These are phyloP conservation scores for Hippocampus comes DNA, from an alignment of 2,113 vertebrate genomes.

Conservation along the genomic window DNA sequence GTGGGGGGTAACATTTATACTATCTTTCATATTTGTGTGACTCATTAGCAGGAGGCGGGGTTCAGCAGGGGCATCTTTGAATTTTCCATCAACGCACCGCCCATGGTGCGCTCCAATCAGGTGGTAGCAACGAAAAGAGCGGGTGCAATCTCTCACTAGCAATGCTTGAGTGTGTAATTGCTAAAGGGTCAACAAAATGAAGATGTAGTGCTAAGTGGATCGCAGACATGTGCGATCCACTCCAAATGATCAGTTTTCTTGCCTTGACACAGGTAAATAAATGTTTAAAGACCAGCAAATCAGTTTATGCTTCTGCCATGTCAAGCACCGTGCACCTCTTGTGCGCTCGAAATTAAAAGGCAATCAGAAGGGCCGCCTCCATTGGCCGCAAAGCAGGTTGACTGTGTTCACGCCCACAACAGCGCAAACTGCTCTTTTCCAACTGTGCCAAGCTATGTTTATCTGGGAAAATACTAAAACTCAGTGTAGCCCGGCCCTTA, in stretches of 20 bases:
- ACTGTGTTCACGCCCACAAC: too few relatives aligned
- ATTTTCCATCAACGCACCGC: slow-evolving; percentile 3
- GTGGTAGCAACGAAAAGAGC: not conserved
- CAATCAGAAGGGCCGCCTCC: too few relatives aligned
- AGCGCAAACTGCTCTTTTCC: too few relatives aligned
- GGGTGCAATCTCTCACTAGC: not conserved
- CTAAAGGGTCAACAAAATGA: not conserved
- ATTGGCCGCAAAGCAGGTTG: too few relatives aligned
- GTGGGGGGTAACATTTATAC: slow-evolving; percentile 20
- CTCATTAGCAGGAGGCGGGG: slow-evolving; percentile 21
- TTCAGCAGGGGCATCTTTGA: not conserved
- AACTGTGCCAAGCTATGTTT: too few relatives aligned
- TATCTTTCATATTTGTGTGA: slow-evolving; percentile 25
- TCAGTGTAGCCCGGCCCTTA: too few relatives aligned
- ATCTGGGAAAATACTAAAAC: too few relatives aligned
- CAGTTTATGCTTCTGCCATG: too few relatives aligned
- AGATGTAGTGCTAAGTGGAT: not conserved
- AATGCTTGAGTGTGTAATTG: not conserved
- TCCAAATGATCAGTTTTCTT: not conserved
- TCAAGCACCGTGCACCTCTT: too few relatives aligned
- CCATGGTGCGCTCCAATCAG: not conserved
- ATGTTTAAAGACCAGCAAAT: too few relatives aligned
- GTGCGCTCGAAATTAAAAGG: too few relatives aligned
- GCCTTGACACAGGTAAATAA: not conserved
- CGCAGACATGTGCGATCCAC: not conserved